Evolutionary conservation across 1,140 invertebrate genomes (phyloP).

Genomic region (Latrodectus geometricus): DNA sequence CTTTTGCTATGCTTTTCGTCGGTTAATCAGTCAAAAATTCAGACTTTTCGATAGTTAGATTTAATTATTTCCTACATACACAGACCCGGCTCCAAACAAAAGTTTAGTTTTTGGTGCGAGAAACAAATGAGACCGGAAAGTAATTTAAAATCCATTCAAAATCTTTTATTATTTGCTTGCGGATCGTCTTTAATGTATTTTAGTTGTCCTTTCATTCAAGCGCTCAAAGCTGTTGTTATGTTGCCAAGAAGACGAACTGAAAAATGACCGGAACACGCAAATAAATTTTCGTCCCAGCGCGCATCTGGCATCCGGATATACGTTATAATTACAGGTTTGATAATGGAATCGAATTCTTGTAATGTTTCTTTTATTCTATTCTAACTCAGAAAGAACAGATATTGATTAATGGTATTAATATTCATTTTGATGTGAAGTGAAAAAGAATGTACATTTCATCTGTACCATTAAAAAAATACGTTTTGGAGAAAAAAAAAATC

Average conservation of each 20-base stretch:
- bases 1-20: not conserved
- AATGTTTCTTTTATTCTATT: not conserved
- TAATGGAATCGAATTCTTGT: not conserved
- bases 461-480: too few relatives aligned
- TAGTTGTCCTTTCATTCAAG: not conserved
- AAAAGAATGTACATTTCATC: too few relatives aligned
- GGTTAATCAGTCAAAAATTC: not conserved
- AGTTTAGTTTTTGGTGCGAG: not conserved
- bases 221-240: not conserved
- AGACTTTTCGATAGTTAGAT: not conserved
- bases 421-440: too few relatives aligned
- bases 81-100: not conserved
- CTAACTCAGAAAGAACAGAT: too few relatives aligned
- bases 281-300: not conserved
- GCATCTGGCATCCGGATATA: not conserved
- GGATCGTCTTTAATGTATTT: not conserved
- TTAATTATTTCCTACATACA: not conserved
- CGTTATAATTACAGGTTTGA: not conserved
- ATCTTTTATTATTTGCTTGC: not conserved
- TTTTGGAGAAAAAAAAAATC: too few relatives aligned
- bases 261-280: not conserved
- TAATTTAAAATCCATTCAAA: conserved; percentile 3
- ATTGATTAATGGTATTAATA: too few relatives aligned
- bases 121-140: not conserved
- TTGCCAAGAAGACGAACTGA: not conserved